These are phyloP conservation scores for Vidua chalybeata DNA, from an alignment of 2,113 vertebrate genomes.

Conservation along the genomic window DNA sequence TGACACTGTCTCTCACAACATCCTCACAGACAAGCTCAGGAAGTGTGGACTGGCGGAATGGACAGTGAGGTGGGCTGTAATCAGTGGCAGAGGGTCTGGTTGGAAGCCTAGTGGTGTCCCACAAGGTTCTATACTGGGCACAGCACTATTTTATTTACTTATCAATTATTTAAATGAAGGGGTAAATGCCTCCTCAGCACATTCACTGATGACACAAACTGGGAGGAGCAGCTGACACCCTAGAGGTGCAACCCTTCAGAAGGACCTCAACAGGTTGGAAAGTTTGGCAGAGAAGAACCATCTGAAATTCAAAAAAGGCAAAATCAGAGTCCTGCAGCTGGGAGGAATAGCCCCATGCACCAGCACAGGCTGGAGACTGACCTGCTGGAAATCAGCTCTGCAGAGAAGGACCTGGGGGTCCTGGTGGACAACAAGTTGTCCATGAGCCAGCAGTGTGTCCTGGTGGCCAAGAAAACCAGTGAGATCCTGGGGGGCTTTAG, in stretches of 20 bases:
- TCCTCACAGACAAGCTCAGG: background rate
- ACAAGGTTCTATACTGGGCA: background rate
- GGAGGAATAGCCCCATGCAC: background rate
- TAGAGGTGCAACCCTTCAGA: background rate
- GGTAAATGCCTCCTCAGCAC: background rate
- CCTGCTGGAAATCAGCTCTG: background rate
- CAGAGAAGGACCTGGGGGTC: background rate
- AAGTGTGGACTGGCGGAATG: background rate
- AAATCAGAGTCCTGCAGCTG: background rate
- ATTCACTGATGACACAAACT: background rate
- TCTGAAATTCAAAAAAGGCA: background rate
- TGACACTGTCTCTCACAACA: background rate
- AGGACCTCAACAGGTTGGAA: background rate
- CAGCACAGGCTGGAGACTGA: background rate
- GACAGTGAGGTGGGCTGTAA: background rate
- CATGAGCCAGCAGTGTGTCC: background rate
- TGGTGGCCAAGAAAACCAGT: background rate
- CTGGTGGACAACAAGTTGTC: background rate
- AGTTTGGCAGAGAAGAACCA: background rate
- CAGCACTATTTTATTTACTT: background rate
- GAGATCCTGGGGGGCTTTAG: background rate
- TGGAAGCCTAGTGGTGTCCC: background rate
- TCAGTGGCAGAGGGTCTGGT: background rate
- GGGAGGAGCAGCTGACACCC: background rate
- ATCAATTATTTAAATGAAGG: background rate